phyloP scores from a whole-genome alignment of 2,888 invertebrate species.

The Nephrotoma guestfalica region DNA sequence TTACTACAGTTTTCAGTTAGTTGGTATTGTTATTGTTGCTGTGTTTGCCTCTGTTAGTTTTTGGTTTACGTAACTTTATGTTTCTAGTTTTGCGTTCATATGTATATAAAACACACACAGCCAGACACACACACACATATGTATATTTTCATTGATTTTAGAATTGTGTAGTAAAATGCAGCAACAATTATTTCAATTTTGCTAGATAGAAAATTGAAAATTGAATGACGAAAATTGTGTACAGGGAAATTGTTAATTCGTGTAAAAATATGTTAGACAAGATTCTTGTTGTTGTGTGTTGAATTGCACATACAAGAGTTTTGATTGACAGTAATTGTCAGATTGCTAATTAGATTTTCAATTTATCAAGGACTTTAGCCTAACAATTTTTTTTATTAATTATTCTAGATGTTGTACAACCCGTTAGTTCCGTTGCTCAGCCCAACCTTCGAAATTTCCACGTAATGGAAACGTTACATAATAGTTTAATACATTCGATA shows the following conservation, averaged over 20 bases:
- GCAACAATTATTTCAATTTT: not conserved
- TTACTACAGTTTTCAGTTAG: not conserved
- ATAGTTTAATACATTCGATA: too few species aligned
- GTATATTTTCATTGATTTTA: not conserved
- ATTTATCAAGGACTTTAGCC: too few species aligned
- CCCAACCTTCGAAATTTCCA: too few species aligned
- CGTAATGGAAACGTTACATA: too few species aligned
- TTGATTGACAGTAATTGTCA: too few species aligned
- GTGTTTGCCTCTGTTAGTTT: not conserved
- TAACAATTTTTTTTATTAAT: too few species aligned
- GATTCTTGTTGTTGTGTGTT: not conserved
- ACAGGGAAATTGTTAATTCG: not conserved
- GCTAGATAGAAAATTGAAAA: not conserved
- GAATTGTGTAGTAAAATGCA: not conserved
- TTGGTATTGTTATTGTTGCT: not conserved
- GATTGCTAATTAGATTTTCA: too few species aligned
- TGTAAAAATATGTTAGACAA: not conserved
- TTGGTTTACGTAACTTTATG: not conserved
- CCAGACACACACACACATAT: not conserved
- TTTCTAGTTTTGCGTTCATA: not conserved
- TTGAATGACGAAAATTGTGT: not conserved
- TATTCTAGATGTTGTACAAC: too few species aligned
- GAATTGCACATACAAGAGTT: not conserved
- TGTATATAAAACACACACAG: not conserved
- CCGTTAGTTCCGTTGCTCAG: too few species aligned